Evolutionary conservation across 2,888 invertebrate species (phyloP), one percentile per base, ranked within the genome.

Genomic region (Pyrrhosoma nymphula): DNA sequence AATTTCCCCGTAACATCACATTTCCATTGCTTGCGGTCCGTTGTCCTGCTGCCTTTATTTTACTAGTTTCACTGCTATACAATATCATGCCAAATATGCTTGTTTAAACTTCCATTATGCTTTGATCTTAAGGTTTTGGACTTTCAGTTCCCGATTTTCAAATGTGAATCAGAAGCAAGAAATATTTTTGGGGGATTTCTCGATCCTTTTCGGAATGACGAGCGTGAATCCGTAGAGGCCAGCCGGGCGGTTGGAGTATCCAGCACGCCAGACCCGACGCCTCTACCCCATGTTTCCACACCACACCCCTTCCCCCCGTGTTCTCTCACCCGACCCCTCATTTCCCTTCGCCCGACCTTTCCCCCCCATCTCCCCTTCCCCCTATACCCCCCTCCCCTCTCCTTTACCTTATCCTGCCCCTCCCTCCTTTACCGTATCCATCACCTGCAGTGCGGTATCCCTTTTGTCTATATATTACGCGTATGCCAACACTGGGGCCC

Each of bases 401-500:
- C 91, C 60, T 56, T 30, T 26, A 20, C 56, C 56, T n/a, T 26
- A 56, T 20, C 63, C 35, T 39, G 4, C 39, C 39, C 20, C 91
- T 47, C 82, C 3, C 93, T 93, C 93, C 47, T 75, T 82, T 82
- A 82, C 93, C 93, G 93, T 93, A 93, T 93, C 93, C 93, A 93
- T 93, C 93, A 93, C 93, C 93, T 93, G 93, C 93, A 93, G 69
- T 93, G 93, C 93, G 93, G 93, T 75, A 93, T 60, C 93, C 69
- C 93, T 63, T 69, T 93, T 93, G 93, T 93, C 93, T 93, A 93
- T 93, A 75, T 93, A 93, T 93, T 93, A 93, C 93, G 69, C 93
- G 93, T 69, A 69, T 93, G 69, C 69, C 93, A 47, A 63, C 69
- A 55, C 93, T 82, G 20, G 69, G 69, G 69, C n/a, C 69, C 82